Base-by-base conservation (phyloP, 2,888 invertebrate genomes). In the Globia sparganii region DNA sequence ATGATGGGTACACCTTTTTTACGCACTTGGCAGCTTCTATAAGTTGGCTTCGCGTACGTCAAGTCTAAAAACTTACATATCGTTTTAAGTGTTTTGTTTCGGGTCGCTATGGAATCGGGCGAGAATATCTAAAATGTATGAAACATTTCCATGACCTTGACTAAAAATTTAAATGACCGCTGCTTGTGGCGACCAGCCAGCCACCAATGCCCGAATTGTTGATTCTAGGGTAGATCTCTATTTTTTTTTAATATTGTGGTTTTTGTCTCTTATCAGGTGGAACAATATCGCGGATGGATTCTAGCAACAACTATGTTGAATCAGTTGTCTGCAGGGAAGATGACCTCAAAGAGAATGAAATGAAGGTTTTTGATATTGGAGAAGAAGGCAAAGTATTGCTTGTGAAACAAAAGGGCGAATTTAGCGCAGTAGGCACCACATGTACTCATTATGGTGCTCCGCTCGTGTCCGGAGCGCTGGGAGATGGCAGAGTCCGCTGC, bases 391-490 rank as follows among this genome's bases (percentile, higher is more conserved):
- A 98, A 94, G 98, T 99, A 15, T 96, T 99, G 69, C 91, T 99
- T 40, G 97, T 99, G 0, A 98, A 98, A 93, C 99, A 99, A 90
- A 98, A 98, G 77, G 99, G 98, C 9, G 97, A 97, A 86, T 97
- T 98, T 75, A 98, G 97, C 90, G 99, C 99, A 0, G 91, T 99
- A 31, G 99, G 99, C 1, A 97, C 98, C 25, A 99, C 99, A 94
- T 99, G 99, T 93, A 98, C 99, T 0, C 99, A 99, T 94, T 99
- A 99, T 92, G 99, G 99, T 11, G 99, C 99, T 2, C 98, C 98
- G 0, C 94, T 99, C 71, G 97, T 97, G 8, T 98, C 98, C 72
- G 99, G 99, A 49, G 98, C 98, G 0, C 93, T 99, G 66, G 98
- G 98, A 46, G 97, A 98, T 80, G 99, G 99, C 0, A 97, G 98